Percentiles rank a stretch among this genome's conserved stretches.
These are phyloP conservation scores for Halcyon chelicuti DNA, from an alignment of 2,797 vertebrate genomes.

Conservation along the genomic window DNA sequence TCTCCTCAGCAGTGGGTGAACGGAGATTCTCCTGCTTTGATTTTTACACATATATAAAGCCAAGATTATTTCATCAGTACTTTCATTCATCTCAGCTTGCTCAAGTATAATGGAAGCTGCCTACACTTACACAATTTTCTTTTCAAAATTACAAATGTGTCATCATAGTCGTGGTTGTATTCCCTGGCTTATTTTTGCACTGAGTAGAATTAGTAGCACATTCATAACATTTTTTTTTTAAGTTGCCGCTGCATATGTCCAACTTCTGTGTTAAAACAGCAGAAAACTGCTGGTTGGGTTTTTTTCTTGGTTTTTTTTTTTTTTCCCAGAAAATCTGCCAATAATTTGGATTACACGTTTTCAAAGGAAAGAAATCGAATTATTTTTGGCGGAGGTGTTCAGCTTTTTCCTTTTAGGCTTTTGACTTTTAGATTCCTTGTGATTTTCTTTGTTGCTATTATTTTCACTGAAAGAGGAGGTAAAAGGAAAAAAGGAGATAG, in stretches of 20 bases:
- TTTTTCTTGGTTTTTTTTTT: background rate
- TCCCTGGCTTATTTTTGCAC: background rate
- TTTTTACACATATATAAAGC: background rate
- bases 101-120: constrained; percentile 23
- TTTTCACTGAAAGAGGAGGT: background rate
- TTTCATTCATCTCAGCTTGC: constrained; percentile 34
- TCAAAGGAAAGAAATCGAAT: background rate
- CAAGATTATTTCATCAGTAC: constrained; percentile 24
- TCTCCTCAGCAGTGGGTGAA: background rate
- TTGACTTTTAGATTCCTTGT: background rate
- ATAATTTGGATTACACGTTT: background rate
- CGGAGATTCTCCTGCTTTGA: background rate
- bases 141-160: constrained; percentile 20
- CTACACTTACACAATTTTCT: background rate
- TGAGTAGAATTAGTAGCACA: background rate
- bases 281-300: background rate
- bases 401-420: background rate
- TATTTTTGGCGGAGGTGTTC: background rate
- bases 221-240: background rate
- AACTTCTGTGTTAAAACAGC: background rate
- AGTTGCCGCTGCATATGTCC: background rate
- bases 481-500: background rate
- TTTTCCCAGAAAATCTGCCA: background rate
- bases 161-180: constrained; percentile 9
- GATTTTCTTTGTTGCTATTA: background rate